Evolutionary conservation across 2,888 invertebrate species (phyloP), one percentile per base, ranked within the genome.

Genomic region (Diploptera punctata): DNA sequence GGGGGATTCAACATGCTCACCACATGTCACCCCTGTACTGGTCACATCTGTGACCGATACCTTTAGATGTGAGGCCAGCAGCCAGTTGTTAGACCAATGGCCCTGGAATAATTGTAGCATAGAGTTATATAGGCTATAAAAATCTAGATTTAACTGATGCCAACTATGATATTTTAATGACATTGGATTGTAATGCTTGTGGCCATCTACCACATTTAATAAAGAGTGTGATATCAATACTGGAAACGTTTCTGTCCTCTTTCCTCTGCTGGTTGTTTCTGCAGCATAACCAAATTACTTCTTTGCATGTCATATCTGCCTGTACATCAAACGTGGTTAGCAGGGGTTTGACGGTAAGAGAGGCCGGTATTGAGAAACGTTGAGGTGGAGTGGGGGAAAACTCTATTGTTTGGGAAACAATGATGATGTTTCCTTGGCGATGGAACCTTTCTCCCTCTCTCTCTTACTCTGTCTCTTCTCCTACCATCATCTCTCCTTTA

Each of bases 331-430:
- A 65, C 65, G 65, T 38, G 68, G 68, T 54, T 52, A 68, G 38
- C n/a, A 43, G 65, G 65, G 29, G 67, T 49, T 61, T 21, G 31
- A 16, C 9, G n/a, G 67, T 47, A 26, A 47, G 29, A 29, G 49
- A 18, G 29, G 31, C 47, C 67, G 47, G 21, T 47, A 67, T 44
- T 43, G 49, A 47, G 67, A 49, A 47, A 24, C 31, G 49, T 5
- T n/a, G 26, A 67, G 67, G 67, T 29, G 19, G 67, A 31, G 49
- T 18, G 69, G 54, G 62, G 65, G n/a, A n/a, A 38, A 70, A 47
- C 62, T 62, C 75, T 72, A 74, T 75, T 75, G 75, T 75, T 75
- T 75, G 74, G 70, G 71, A 74, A 75, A 75, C 75, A 75, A 75
- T 75, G 75, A 75, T 75, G 72, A 74, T 74, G 71, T 74, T 75